A percentile compares a stretch with the other conserved stretches of the same genome.
Conservation (phyloP, 2,888 invertebrate species). For the Noctua janthina region DNA sequence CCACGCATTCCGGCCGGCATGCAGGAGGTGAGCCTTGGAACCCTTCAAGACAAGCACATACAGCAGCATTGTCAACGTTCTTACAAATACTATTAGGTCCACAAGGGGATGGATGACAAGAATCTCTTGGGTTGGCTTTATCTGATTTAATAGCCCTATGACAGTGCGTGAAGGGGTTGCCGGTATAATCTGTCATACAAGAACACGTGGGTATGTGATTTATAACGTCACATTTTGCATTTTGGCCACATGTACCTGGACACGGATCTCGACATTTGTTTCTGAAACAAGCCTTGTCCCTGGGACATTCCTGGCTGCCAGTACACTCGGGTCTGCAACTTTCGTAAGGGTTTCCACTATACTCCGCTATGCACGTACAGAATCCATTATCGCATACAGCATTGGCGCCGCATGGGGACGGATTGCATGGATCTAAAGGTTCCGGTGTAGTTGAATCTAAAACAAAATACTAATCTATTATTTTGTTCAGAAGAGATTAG, state of each 20-base stretch:
- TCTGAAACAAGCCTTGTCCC: conserved; percentile 93
- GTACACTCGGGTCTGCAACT: conserved; percentile 94
- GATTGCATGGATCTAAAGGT: conserved; percentile 91
- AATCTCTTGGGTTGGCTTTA: conserved; percentile 88
- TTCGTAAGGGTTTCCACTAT: conserved; percentile 93
- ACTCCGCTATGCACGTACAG: conserved; percentile 92
- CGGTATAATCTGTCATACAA: conserved; percentile 92
- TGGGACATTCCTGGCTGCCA: conserved; percentile 92
- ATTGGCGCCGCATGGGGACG: conserved; percentile 94
- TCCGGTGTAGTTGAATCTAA: conserved; percentile 81
- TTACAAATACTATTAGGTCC: conserved; percentile 95
- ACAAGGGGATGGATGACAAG: conserved; percentile 94
- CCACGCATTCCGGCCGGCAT: conserved; percentile 96
- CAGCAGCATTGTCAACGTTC: conserved; percentile 94
- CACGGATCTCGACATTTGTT: conserved; percentile 94
- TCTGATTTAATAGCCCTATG: conserved; percentile 77
- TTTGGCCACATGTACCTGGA: conserved; percentile 93
- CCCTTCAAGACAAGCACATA: conserved; percentile 94
- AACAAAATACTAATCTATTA: conserved; percentile 55
- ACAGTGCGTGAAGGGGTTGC: conserved; percentile 93
- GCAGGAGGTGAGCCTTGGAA: conserved; percentile 95
- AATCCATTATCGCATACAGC: conserved; percentile 92
- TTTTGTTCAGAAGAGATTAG: background rate
- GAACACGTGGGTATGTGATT: conserved; percentile 94
- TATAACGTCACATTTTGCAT: conserved; percentile 93